A percentile compares a stretch with the other conserved stretches of the same genome.
phyloP scores from a whole-genome alignment of 2,888 invertebrate genomes.

The Leptothorax acervorum region DNA sequence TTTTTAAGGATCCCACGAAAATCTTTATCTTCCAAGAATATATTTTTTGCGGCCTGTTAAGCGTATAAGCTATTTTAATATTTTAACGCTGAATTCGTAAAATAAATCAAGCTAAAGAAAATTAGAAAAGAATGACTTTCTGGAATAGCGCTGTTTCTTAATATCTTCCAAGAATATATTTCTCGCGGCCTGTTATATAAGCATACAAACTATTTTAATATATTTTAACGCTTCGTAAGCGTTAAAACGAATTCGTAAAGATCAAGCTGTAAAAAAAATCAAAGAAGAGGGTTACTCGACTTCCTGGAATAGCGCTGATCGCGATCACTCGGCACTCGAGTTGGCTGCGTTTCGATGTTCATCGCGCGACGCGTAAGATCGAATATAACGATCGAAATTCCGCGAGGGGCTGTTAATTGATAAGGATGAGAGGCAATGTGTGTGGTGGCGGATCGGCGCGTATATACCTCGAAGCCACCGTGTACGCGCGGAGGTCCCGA shows the following conservation, averaged over 20 bases:
- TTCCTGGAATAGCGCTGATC: background rate
- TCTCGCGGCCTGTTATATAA: too few species aligned
- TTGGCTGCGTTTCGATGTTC: background rate
- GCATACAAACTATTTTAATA: background rate
- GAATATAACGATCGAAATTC: conserved; percentile 33
- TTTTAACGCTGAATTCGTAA: too few species aligned
- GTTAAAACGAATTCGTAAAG: background rate
- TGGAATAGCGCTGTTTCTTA: too few species aligned
- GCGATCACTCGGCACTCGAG: background rate
- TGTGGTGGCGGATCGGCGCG: conserved; percentile 24
- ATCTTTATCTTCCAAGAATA: background rate
- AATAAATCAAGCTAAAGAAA: too few species aligned
- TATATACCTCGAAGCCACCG: conserved; percentile 51
- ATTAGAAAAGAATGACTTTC: too few species aligned
- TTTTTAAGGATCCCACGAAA: background rate
- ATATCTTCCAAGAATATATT: too few species aligned
- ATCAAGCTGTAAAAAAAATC: background rate
- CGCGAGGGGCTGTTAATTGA: conserved; percentile 28
- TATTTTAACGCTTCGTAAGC: background rate
- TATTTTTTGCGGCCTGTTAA: background rate
- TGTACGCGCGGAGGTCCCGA: conserved; percentile 43
- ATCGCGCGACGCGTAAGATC: background rate
- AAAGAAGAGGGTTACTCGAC: background rate
- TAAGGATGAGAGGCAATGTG: conserved; percentile 31
- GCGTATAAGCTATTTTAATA: too few species aligned